Evolutionary conservation across 2,888 invertebrate genomes (phyloP).

Genomic region (Amorpha juglandis): DNA sequence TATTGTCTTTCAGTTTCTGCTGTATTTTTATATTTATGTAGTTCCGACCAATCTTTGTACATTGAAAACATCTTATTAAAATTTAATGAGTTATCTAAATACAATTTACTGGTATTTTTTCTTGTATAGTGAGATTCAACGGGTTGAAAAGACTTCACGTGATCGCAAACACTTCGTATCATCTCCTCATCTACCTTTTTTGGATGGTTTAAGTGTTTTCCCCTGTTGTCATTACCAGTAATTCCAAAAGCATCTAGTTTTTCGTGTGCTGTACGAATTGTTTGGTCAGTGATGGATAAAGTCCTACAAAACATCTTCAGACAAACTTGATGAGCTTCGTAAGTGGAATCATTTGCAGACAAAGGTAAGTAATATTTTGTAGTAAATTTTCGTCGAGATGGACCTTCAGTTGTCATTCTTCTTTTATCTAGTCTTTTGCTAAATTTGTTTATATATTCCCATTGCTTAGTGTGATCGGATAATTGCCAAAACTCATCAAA

Average conservation of each 20-base stretch:
- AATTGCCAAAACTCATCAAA: constrained; percentile 30
- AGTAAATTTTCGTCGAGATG: background rate
- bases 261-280: constrained; percentile 4
- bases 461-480: constrained; percentile 28
- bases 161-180: constrained; percentile 31
- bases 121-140: constrained; percentile 33
- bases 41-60: constrained; percentile 24
- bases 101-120: constrained; percentile 33
- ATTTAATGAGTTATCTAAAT: constrained; percentile 30
- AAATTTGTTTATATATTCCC: constrained; percentile 24
- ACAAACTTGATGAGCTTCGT: background rate
- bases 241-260: background rate
- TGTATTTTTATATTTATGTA: background rate
- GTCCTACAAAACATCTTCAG: background rate
- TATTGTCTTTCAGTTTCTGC: background rate
- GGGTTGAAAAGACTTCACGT: constrained; percentile 30
- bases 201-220: constrained; percentile 33
- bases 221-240: constrained; percentile 29
- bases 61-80: constrained; percentile 33
- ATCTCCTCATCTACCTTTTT: constrained; percentile 25
- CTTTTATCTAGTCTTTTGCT: constrained; percentile 8
- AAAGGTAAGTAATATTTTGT: background rate
- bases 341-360: background rate
- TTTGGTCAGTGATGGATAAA: constrained; percentile 7
- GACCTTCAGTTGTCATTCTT: background rate